Evolutionary conservation across 2,113 vertebrate genomes (phyloP), one percentile per base, ranked within the genome.

Genomic region (Meriones unguiculatus): DNA sequence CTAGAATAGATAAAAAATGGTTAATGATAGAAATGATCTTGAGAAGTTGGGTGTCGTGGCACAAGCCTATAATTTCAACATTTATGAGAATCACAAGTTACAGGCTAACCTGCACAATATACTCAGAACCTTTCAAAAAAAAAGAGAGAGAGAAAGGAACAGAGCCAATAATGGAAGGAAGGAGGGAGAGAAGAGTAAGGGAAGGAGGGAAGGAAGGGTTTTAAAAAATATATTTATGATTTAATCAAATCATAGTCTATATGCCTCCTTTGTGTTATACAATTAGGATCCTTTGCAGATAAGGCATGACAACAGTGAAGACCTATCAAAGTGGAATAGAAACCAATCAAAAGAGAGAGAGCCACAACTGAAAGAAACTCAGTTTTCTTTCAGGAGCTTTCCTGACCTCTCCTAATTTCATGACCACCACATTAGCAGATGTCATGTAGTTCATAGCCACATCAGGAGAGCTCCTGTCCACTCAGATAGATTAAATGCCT

Each of bases 241-340:
- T 57, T 76, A 93, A 91, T 77, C 12, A 81, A 91, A 73, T 93
- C 52, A 72, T 82, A 28, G 30, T n/a, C 4, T 54, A 64, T 54
- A 32, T 78, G 11, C 91, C 91, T 91, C 22, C 89, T 73, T 87
- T 78, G 50, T 96, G 84, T 97, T 94, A 11, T 67, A 41, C 67
- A 95, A 95, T 80, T 89, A 59, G 4, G 7, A 2, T 90, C 67
- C n/a, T 95, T 95, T 96, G 28, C 88, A 96, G 13, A 70, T 64
- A 11, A 35, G 2, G 41, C 30, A 11, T 62, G 67, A 15, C 32
- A 57, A 28, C 54, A 70, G 24, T 64, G 38, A 81, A 41, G 8
- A 50, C 18, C n/a, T 65, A 22, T 69, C 35, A 90, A 38, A 77
- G 64, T 85, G 1, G 38, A 90, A 78, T 90, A 5, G 3, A 90